Conservation (phyloP, 2,113 vertebrate genomes). For the Phocoena sinus region DNA sequence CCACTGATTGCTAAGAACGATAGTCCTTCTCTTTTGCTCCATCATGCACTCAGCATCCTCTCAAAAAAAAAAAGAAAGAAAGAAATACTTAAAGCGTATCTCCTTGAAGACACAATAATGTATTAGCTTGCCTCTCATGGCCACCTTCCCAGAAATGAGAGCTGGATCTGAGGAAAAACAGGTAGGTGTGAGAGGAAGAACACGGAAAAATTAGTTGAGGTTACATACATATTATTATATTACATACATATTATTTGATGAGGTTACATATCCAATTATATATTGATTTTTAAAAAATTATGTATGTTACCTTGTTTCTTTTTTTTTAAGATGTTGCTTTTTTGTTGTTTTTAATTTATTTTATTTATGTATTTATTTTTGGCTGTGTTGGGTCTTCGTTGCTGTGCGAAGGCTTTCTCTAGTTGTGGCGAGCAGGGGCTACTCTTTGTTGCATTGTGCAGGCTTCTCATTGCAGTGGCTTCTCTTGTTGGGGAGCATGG, state of each 20-base stretch:
- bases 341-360: too few relatives aligned
- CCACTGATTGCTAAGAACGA: neutral
- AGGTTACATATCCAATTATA: neutral
- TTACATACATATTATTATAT: neutral
- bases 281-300: neutral
- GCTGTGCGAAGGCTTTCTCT: too few relatives aligned
- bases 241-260: neutral
- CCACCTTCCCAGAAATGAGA: neutral
- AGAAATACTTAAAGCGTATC: neutral
- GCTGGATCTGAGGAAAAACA: neutral
- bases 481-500: too few relatives aligned
- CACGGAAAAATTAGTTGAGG: neutral
- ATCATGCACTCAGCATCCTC: neutral
- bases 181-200: neutral
- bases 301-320: too few relatives aligned
- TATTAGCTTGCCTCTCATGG: neutral
- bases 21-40: neutral
- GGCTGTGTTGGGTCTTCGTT: too few relatives aligned
- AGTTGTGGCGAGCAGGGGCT: too few relatives aligned
- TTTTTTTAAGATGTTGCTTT: too few relatives aligned
- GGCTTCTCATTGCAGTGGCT: too few relatives aligned
- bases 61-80: neutral
- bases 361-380: too few relatives aligned
- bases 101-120: neutral
- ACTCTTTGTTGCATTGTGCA: too few relatives aligned